Conservation (phyloP, 2,888 invertebrate genomes). For the Acleris sparsana region DNA sequence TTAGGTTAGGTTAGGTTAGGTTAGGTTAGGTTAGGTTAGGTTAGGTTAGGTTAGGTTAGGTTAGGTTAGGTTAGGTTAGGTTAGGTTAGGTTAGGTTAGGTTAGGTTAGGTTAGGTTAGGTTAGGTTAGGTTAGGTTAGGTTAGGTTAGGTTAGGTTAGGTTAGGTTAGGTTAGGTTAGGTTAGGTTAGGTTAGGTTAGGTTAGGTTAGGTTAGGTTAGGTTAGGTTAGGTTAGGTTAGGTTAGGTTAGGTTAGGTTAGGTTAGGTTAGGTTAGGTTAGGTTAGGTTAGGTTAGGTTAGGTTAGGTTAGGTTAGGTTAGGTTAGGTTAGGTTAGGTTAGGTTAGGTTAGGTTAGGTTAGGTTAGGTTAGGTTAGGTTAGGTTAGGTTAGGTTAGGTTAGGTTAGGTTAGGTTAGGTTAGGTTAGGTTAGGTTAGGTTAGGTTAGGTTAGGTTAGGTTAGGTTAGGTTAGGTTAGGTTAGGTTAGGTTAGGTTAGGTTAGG, state of each 20-base stretch:
- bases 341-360: conserved; percentile 28
- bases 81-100: conserved; percentile 35
- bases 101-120: conserved; percentile 37
- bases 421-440: conserved; percentile 37
- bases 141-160: conserved; percentile 10
- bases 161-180: conserved; percentile 11
- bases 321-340: conserved; percentile 15
- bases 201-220: conserved; percentile 27
- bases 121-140: conserved; percentile 36
- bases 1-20: conserved; percentile 32
- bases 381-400: conserved; percentile 41
- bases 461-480: conserved; percentile 37
- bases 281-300: conserved; percentile 17
- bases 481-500: conserved; percentile 40
- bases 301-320: conserved; percentile 14
- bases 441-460: conserved; percentile 37
- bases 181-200: conserved; percentile 14
- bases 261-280: conserved; percentile 18
- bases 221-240: conserved; percentile 11
- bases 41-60: conserved; percentile 34
- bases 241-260: conserved; percentile 23
- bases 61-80: conserved; percentile 33
- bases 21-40: conserved; percentile 35
- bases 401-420: conserved; percentile 42
- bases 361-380: conserved; percentile 41